phyloP scores from a whole-genome alignment of 2,113 vertebrate species.

The Oophaga pumilio region DNA sequence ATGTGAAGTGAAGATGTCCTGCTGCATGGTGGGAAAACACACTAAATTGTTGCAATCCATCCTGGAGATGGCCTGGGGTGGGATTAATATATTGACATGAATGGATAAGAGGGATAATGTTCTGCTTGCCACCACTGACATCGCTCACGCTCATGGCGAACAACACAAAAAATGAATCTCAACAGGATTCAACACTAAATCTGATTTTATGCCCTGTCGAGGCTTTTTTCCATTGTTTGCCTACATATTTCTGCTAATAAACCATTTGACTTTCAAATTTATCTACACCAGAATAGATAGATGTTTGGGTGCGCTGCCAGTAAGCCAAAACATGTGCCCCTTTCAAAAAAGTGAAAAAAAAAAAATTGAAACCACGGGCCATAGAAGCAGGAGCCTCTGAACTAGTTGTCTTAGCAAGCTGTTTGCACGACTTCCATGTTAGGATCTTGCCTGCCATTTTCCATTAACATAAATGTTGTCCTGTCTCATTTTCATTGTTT shows the following conservation, averaged over 20 bases:
- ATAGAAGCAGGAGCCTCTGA: not conserved
- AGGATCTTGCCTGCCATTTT: constrained; percentile 3
- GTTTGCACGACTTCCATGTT: not conserved
- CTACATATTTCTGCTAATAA: constrained; percentile 31
- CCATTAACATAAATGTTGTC: constrained; percentile 31
- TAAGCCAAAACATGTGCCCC: constrained; percentile 2
- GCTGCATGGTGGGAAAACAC: constrained; percentile 5
- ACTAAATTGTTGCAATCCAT: constrained; percentile 55
- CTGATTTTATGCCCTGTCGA: constrained; percentile 30
- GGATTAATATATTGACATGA: constrained; percentile 53
- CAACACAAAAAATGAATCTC: constrained; percentile 38
- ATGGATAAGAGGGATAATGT: constrained; percentile 44
- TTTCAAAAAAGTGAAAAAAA: not conserved
- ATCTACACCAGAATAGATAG: not conserved
- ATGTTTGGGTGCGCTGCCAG: not conserved
- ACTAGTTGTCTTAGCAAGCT: not conserved
- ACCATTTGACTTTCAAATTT: constrained; percentile 1
- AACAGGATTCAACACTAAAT: constrained; percentile 49
- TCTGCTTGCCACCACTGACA: constrained; percentile 48
- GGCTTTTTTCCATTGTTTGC: constrained; percentile 10
- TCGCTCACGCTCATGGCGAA: constrained; percentile 43
- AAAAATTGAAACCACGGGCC: not conserved
- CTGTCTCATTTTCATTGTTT: constrained; percentile 6
- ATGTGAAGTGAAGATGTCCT: constrained; percentile 27
- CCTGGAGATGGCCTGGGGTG: constrained; percentile 31